Conservation (phyloP, 2,113 vertebrate genomes). For the Antechinus stuartii region DNA sequence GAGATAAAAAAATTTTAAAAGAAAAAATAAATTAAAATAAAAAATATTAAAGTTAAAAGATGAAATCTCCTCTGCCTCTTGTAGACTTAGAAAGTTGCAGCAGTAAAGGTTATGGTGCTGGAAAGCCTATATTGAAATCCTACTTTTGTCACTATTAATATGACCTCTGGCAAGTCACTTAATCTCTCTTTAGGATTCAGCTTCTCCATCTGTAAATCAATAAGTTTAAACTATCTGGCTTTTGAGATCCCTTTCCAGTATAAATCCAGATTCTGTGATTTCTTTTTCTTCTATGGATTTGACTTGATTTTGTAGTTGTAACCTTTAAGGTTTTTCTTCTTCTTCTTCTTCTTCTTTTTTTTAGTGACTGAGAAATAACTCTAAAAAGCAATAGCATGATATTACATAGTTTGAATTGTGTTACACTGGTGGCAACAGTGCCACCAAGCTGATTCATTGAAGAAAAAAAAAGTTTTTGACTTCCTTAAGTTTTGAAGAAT, state of each 20-base stretch:
- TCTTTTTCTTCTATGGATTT: background rate
- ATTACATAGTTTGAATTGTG: background rate
- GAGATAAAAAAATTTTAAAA: background rate
- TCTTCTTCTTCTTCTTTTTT: background rate
- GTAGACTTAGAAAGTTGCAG: background rate
- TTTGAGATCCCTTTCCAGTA: background rate
- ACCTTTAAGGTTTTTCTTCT: background rate
- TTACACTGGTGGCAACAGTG: background rate
- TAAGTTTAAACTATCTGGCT: background rate
- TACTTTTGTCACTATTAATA: background rate
- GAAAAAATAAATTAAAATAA: background rate
- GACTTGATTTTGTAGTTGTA: background rate
- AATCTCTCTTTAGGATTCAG: background rate
- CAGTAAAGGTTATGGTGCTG: background rate
- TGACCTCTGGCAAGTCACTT: background rate
- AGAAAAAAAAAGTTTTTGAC: background rate
- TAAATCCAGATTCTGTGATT: background rate
- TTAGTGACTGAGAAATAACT: background rate
- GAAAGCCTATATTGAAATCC: background rate
- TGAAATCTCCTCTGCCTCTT: background rate
- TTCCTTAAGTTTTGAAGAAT: background rate
- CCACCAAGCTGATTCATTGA: background rate
- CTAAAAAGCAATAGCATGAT: background rate
- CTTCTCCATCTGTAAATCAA: background rate
- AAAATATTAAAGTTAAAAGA: background rate